Percentiles rank a stretch among this genome's conserved stretches.
phyloP scores from a whole-genome alignment of 2,113 vertebrate genomes.

The Aix galericulata region DNA sequence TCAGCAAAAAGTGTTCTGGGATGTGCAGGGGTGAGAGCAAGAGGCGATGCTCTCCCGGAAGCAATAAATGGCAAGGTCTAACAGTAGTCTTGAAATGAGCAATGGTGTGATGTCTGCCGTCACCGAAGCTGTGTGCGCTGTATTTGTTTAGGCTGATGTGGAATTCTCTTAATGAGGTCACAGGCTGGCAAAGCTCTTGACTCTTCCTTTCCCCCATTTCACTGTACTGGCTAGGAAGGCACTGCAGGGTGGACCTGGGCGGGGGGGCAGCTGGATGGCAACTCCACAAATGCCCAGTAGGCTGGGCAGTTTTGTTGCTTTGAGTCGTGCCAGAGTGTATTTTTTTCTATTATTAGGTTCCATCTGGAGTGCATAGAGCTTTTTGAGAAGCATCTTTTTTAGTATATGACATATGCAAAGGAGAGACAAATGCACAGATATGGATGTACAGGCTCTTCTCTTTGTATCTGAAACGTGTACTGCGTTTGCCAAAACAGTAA shows the following conservation, averaged over 20 bases:
- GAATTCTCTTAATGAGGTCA: accelerated
- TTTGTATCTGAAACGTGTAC: neutral
- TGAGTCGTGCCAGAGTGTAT: neutral
- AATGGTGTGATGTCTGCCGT: neutral
- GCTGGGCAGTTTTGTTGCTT: neutral
- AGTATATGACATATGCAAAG: neutral
- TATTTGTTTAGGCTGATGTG: neutral
- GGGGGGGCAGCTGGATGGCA: neutral
- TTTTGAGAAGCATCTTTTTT: neutral
- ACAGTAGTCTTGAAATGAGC: neutral
- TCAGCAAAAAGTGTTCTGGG: neutral
- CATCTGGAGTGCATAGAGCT: neutral
- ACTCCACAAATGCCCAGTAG: neutral
- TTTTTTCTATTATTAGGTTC: neutral
- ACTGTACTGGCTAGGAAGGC: accelerated
- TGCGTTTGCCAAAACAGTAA: neutral
- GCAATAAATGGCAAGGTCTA: neutral
- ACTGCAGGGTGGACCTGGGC: neutral
- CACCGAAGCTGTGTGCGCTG: too few relatives aligned
- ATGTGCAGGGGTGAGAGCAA: neutral
- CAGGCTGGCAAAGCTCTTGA: neutral
- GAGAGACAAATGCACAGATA: neutral
- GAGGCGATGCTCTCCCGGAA: neutral
- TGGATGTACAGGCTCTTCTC: neutral
- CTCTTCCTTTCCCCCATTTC: too few relatives aligned